These are phyloP conservation scores for Microplitis demolitor DNA, from an alignment of 1,140 invertebrate genomes.

Conservation along the genomic window DNA sequence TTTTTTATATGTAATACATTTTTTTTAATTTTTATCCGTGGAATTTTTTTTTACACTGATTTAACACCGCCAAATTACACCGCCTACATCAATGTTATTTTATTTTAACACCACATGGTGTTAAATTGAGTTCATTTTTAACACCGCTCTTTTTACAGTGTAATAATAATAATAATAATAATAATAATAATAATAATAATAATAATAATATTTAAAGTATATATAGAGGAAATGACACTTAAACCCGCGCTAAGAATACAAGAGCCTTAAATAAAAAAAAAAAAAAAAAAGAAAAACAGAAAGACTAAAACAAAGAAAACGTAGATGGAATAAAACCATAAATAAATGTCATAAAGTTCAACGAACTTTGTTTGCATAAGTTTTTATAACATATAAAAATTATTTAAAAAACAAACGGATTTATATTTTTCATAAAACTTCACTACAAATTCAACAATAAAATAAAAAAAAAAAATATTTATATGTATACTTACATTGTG, in stretches of 20 bases:
- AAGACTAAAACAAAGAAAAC: not conserved
- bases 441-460: not conserved
- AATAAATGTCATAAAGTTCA: constrained; percentile 19
- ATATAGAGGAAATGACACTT: too few species aligned
- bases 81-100: too few species aligned
- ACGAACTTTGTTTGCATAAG: constrained; percentile 35
- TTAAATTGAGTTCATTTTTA: too few species aligned
- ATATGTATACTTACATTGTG: constrained; percentile 73
- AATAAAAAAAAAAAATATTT: constrained; percentile 4
- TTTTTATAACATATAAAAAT: constrained; percentile 35
- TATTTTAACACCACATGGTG: too few species aligned
- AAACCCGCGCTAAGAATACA: not conserved
- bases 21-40: too few species aligned
- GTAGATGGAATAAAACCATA: not conserved
- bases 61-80: too few species aligned
- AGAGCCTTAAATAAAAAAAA: not conserved
- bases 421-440: not conserved
- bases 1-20: too few species aligned
- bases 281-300: not conserved
- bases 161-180: too few species aligned
- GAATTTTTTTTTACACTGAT: too few species aligned
- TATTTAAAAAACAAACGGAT: not conserved
- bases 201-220: too few species aligned
- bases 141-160: too few species aligned
- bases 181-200: too few species aligned